Evolutionary conservation across 2,797 vertebrate genomes (phyloP).

Genomic region (Sitta carolinensis): DNA sequence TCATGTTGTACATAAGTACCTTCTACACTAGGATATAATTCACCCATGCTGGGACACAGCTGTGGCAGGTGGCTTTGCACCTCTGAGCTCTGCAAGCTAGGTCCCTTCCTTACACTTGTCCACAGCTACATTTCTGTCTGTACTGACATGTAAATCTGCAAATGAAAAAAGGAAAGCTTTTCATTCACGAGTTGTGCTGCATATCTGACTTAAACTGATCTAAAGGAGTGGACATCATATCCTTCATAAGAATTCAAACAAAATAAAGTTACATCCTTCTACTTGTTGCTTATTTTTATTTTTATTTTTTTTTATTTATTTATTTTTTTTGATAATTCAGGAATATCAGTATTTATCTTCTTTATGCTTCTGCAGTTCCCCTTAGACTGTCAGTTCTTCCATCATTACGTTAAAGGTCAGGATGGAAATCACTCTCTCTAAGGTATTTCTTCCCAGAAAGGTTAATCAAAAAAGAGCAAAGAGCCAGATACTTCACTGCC

Average conservation of each 20-base stretch:
- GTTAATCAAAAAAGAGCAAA: slow-evolving; percentile 26
- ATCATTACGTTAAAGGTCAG: not conserved
- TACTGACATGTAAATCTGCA: not conserved
- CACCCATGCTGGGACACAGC: not conserved
- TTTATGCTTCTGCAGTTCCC: not conserved
- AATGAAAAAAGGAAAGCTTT: not conserved
- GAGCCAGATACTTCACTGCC: not conserved
- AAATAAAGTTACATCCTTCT: not conserved
- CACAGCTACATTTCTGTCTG: not conserved
- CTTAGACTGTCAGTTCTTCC: not conserved
- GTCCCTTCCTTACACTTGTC: not conserved
- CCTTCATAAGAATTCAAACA: not conserved
- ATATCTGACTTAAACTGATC: not conserved
- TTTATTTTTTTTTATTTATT: too few relatives aligned
- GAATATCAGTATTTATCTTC: not conserved
- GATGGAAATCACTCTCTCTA: not conserved
- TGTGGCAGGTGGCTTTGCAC: not conserved
- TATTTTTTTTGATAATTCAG: not conserved
- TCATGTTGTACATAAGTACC: not conserved
- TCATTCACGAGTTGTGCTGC: not conserved
- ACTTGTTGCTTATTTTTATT: not conserved
- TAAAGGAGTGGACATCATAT: not conserved
- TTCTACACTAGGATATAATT: not conserved
- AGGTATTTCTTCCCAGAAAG: not conserved
- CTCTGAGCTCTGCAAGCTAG: not conserved